phyloP scores from a whole-genome alignment of 2,113 vertebrate genomes.

The Sylvia atricapilla region DNA sequence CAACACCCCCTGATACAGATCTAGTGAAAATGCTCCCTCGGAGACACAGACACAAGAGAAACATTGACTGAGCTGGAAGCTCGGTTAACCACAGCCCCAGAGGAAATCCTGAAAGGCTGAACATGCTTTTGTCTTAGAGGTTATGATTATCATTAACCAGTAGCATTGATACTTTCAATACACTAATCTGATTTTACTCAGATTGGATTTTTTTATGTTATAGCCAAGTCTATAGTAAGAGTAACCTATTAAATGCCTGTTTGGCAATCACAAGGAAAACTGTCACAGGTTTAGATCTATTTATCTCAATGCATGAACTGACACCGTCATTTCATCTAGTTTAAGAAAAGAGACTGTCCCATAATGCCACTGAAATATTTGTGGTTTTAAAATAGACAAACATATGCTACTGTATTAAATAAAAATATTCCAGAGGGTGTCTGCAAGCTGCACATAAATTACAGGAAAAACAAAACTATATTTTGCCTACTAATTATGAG shows the following conservation, averaged over 20 bases:
- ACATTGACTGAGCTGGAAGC: accelerated
- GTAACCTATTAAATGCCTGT: background rate
- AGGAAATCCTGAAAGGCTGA: background rate
- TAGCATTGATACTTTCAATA: background rate
- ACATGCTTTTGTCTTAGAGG: background rate
- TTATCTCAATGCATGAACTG: background rate
- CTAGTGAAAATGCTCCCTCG: background rate
- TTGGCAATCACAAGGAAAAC: background rate
- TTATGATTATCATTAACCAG: background rate
- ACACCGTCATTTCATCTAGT: background rate
- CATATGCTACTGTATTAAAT: background rate
- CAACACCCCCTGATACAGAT: background rate
- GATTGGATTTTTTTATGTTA: background rate
- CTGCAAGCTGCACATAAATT: background rate
- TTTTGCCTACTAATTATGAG: background rate
- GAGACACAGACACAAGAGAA: background rate
- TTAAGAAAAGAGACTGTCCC: background rate
- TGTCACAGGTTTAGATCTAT: background rate
- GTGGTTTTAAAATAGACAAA: background rate
- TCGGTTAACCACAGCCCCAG: background rate
- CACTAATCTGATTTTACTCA: background rate
- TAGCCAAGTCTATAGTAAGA: background rate
- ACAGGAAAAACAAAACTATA: background rate
- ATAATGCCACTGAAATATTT: background rate
- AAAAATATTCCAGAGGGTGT: background rate